Evolutionary conservation across 2,113 vertebrate genomes (phyloP).

Genomic region (Cheirogaleus medius): DNA sequence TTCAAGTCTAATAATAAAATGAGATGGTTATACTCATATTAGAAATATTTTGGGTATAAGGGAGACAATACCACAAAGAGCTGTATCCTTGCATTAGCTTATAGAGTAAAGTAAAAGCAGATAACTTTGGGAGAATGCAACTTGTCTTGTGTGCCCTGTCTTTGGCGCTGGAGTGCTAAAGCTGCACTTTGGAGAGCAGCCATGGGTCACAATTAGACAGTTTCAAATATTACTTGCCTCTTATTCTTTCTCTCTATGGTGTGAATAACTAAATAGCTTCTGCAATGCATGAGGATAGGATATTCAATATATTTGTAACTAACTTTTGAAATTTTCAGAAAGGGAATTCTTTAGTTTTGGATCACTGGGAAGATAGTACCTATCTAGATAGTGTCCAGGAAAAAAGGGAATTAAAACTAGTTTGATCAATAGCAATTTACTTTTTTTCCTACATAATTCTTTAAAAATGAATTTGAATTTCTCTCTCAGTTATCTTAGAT

Average conservation of each 20-base stretch:
- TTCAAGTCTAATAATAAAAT: not conserved
- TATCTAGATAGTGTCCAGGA: not conserved
- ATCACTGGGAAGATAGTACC: not conserved
- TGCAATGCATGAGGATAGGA: not conserved
- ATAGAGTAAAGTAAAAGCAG: not conserved
- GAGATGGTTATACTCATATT: not conserved
- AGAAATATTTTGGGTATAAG: not conserved
- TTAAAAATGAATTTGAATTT: slow-evolving; percentile 30
- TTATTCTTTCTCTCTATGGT: not conserved
- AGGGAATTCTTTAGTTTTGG: not conserved
- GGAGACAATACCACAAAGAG: not conserved
- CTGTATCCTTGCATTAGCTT: not conserved
- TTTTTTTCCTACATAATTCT: not conserved
- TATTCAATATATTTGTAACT: not conserved
- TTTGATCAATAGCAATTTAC: not conserved
- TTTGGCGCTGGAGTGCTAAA: not conserved
- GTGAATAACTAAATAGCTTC: not conserved
- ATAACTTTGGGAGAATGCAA: not conserved
- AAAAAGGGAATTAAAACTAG: not conserved
- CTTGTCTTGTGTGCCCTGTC: not conserved
- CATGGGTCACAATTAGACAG: not conserved
- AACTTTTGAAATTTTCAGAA: not conserved
- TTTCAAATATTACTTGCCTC: not conserved
- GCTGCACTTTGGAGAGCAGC: not conserved
- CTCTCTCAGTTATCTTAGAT: not conserved